Evolutionary conservation across 2,113 vertebrate species (phyloP).

Genomic region (Brienomyrus longianalis): DNA sequence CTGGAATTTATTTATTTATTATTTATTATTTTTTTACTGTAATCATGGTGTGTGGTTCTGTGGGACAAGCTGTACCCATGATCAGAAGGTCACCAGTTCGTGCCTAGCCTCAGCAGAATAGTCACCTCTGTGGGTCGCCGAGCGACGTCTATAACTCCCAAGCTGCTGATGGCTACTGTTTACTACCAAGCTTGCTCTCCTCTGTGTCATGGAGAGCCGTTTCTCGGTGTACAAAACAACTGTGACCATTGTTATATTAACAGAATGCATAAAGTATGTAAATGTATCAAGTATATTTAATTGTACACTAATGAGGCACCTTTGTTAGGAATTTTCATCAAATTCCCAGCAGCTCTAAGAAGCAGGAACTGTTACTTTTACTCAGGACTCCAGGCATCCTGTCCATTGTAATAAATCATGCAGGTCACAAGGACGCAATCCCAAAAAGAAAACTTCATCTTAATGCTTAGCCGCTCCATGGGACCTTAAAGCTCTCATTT

Average conservation of each 20-base stretch:
- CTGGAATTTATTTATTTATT: too few species aligned
- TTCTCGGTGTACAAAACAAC: neutral
- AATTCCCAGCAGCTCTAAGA: neutral
- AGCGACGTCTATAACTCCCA: neutral
- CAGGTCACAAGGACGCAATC: neutral
- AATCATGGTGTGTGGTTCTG: neutral
- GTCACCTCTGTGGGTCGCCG: neutral
- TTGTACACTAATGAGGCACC: neutral
- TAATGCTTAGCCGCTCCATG: neutral
- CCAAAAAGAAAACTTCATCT: neutral
- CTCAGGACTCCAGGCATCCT: neutral
- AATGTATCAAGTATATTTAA: neutral
- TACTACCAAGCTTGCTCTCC: neutral
- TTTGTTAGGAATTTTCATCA: neutral
- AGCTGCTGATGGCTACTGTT: neutral
- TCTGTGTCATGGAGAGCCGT: neutral
- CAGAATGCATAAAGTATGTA: neutral
- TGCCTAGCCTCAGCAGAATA: neutral
- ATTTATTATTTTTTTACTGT: neutral
- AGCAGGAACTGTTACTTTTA: neutral
- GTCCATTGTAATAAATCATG: neutral
- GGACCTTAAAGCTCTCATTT: neutral
- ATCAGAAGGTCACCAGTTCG: neutral
- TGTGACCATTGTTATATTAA: neutral
- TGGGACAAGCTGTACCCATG: neutral